phyloP scores from a whole-genome alignment of 2,888 invertebrate genomes.

The Quadroppia sp. region DNA sequence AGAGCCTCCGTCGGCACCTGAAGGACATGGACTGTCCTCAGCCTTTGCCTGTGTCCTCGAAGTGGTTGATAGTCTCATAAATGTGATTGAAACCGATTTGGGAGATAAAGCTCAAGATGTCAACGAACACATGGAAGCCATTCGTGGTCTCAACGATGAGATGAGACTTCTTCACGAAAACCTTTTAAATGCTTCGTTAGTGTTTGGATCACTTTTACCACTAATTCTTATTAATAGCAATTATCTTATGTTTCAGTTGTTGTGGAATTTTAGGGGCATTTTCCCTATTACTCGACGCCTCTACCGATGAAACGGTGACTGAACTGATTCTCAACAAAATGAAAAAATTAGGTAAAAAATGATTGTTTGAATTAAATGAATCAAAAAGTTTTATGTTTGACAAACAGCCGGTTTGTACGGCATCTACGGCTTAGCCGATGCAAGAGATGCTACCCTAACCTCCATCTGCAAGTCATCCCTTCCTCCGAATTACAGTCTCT shows the following conservation, averaged over 20 bases:
- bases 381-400: constrained; percentile 61
- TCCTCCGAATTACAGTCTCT: constrained; percentile 73
- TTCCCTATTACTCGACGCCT: constrained; percentile 86
- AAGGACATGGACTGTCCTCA: constrained; percentile 94
- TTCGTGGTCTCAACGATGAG: constrained; percentile 8
- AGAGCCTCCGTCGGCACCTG: constrained; percentile 88
- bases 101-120: background rate
- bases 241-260: no score
- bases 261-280: constrained; percentile 86
- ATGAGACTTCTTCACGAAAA: constrained; percentile 29
- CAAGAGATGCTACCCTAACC: constrained; percentile 89
- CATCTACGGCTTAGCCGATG: constrained; percentile 66
- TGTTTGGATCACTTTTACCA: no score
- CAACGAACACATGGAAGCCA: background rate
- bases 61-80: constrained; percentile 76
- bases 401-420: constrained; percentile 74
- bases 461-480: constrained; percentile 93
- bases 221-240: no score
- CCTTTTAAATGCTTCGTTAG: constrained; percentile 51
- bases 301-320: constrained; percentile 82
- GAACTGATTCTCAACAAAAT: constrained; percentile 88
- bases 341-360: constrained; percentile 51
- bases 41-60: constrained; percentile 91
- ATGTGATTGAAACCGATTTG: constrained; percentile 60
- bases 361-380: background rate